Base-by-base conservation (phyloP, 2,888 invertebrate species). In the Tetropium fuscum region DNA sequence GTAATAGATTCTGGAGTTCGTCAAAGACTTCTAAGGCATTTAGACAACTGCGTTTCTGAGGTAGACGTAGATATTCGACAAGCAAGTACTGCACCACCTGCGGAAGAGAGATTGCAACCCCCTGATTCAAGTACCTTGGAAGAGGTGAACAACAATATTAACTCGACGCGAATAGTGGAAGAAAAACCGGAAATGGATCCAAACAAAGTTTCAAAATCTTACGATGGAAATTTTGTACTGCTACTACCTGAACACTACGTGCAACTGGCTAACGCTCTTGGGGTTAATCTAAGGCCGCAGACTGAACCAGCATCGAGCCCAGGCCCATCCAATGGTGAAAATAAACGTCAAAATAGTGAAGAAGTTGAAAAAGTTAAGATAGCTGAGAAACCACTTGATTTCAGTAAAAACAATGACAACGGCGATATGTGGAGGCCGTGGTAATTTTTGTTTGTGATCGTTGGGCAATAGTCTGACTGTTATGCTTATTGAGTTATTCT, bases 161-260 rank as follows among this genome's bases (percentile, higher is more conserved):
- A 48, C 27, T 47, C 54, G n/a, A 53, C 56, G 11, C 57, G 57
- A 6, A 27, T 44, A n/a, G 13, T 19, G 1, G 56, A 61, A 25
- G 53, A 51, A 1, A 47, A 53, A 16, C 11, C 44, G 2, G 60
- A 61, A 18, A 22, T 25, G 1, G 25, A 43, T 10, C 6, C 60
- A 6, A 20, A 22, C 18, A 56, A 85, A 68, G 84, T 85, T 0
- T 84, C 64, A 40, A 82, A 87, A 57, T 80, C 85, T 53, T 86
- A 86, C 18, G 87, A 87, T 69, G 87, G 87, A 1, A 87, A 87
- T 69, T 86, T 87, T 32, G 87, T 87, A 11, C 85, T 87, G 71
- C 81, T 87, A 2, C 78, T 87, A 32, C 87, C 87, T 32, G 86
- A 87, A 74, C 87, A 87, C 74, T 87, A 87, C 75, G 84, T 87